Conservation (phyloP, 2,113 vertebrate species). For the Emydocephalus ijimae region DNA sequence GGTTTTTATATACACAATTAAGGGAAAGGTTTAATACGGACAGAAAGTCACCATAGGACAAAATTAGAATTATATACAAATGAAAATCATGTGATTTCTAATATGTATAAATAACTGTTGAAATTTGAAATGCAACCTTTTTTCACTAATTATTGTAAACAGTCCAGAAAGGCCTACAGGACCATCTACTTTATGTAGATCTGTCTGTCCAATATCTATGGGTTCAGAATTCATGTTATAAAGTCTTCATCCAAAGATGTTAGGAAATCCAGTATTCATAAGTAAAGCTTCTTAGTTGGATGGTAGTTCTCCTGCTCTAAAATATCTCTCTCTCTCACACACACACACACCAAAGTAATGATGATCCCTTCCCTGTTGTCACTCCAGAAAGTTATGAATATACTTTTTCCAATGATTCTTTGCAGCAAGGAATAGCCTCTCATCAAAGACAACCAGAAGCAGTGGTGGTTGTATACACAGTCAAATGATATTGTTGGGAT, state of each 20-base stretch:
- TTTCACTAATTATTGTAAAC: not conserved
- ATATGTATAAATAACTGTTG: not conserved
- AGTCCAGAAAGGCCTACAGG: not conserved
- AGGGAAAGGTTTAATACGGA: not conserved
- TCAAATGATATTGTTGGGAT: not conserved
- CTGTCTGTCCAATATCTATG: not conserved
- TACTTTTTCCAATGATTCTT: not conserved
- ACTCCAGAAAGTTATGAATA: not conserved
- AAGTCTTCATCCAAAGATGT: not conserved
- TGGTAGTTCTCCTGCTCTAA: not conserved
- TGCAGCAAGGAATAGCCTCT: not conserved
- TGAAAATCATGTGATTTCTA: not conserved
- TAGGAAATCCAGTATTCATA: not conserved
- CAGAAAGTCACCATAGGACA: not conserved
- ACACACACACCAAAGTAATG: not conserved
- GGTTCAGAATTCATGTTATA: not conserved
- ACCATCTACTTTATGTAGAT: not conserved
- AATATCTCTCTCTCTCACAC: not conserved
- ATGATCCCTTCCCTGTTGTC: not conserved
- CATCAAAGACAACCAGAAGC: not conserved
- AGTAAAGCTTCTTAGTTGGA: not conserved
- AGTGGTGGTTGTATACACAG: not conserved
- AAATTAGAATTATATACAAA: not conserved
- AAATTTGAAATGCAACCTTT: not conserved
- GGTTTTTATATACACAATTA: not conserved